Evolutionary conservation across 2,113 vertebrate species (phyloP), one percentile per base, ranked within the genome.

Genomic region (Leptobrachium leishanense): DNA sequence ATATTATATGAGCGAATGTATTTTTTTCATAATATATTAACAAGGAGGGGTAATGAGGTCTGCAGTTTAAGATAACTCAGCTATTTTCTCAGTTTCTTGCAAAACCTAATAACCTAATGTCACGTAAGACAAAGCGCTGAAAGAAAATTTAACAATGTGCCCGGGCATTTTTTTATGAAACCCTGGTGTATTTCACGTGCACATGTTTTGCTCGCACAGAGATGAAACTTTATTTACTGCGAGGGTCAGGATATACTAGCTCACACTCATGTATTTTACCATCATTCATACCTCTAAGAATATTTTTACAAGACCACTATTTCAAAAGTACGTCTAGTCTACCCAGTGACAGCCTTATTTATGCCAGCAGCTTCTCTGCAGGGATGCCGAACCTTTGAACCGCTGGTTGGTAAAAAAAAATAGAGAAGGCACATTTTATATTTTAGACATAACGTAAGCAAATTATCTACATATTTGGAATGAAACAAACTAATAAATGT

Each of bases 271-370:
- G 88, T 89, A 93, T 90, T 91, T 93, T 88, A 91, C 86, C 82
- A 84, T 90, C 88, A 90, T 86, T 88, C 87, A 88, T 91, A 89
- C 89, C 89, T 89, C 90, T 90, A 89, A 91, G 88, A 91, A 90
- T 90, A 93, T 93, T 93, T 93, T 92, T 85, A 92, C 88, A 91
- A 91, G 87, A 89, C 89, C 88, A 91, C 88, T 91, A 91, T 88
- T 89, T 87, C 68, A 84, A 85, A 87, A 89, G 85, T 87, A 90
- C 90, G 90, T 92, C 90, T 92, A 88, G 88, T 86, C 88, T 89
- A 85, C 88, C 88, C 87, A 91, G 91, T 90, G 89, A 92, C 92
- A 92, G 86, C 91, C 92, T 93, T 91, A 89, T 92, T 92, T 92
- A 90, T 92, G 90, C 91, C 90, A 91, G 91, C 89, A 82, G 83